phyloP scores from a whole-genome alignment of 2,113 vertebrate genomes.

The Zosterops japonicus region DNA sequence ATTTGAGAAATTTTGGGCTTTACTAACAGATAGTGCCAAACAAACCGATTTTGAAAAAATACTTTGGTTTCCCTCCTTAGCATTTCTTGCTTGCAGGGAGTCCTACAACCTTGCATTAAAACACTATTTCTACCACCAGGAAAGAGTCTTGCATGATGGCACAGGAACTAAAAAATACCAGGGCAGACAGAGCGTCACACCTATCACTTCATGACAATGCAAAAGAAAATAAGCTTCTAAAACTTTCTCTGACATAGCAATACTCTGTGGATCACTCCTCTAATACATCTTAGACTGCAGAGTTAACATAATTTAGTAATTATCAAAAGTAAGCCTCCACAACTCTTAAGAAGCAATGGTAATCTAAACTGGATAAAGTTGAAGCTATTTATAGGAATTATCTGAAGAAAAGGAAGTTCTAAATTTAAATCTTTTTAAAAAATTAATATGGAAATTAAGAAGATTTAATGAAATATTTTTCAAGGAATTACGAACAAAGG shows the following conservation, averaged over 20 bases:
- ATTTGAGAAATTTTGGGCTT: neutral
- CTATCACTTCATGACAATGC: accelerated
- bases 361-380: neutral
- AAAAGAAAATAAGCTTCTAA: neutral
- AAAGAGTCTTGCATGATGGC: neutral
- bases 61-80: neutral
- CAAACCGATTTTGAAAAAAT: neutral
- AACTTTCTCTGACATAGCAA: neutral
- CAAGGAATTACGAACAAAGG: neutral
- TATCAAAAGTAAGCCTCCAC: neutral
- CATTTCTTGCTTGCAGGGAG: neutral
- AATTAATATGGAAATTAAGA: neutral
- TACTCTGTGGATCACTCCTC: neutral
- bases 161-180: neutral
- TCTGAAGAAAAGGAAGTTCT: neutral
- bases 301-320: neutral
- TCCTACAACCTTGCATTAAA: neutral
- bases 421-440: neutral
- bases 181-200: neutral
- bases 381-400: neutral
- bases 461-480: neutral
- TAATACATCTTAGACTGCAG: neutral
- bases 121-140: neutral
- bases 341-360: neutral
- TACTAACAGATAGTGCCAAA: neutral